A percentile compares a stretch with the other conserved stretches of the same genome.
Evolutionary conservation across 2,113 vertebrate species (phyloP).

Genomic region (Anser cygnoides): DNA sequence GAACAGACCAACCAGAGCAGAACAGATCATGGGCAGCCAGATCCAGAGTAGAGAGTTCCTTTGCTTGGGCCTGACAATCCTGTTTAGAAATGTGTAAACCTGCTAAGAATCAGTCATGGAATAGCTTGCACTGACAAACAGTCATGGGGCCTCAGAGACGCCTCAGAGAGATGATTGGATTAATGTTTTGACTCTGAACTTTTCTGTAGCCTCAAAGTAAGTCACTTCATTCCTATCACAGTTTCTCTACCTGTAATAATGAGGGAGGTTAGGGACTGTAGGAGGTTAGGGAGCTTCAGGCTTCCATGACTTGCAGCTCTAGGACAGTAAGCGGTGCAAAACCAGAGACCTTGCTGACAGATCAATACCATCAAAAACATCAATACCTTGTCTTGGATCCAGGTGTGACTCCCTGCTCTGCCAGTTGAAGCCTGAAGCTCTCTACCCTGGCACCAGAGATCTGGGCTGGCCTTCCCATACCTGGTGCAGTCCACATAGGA

Average conservation of each 20-base stretch:
- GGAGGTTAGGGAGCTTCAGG: not conserved
- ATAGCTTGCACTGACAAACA: not conserved
- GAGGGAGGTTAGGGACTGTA: fast-evolving
- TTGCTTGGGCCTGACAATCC: not conserved
- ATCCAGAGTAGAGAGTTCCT: not conserved
- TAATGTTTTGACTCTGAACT: not conserved
- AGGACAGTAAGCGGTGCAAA: not conserved
- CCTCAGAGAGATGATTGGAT: not conserved
- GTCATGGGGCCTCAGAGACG: not conserved
- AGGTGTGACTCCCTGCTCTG: not conserved
- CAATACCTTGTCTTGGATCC: not conserved
- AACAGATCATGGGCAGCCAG: not conserved
- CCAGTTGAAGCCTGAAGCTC: not conserved
- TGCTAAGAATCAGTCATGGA: not conserved
- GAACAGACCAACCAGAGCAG: not conserved
- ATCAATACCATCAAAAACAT: not conserved
- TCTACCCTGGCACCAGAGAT: not conserved
- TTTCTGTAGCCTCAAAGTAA: not conserved
- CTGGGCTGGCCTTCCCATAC: not conserved
- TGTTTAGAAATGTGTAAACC: not conserved
- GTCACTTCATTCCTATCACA: not conserved
- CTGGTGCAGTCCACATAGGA: fast-evolving
- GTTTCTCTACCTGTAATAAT: not conserved
- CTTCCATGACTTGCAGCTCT: not conserved
- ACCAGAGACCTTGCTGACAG: not conserved